phyloP scores from a whole-genome alignment of 2,113 vertebrate genomes.

The Chaetops frenatus region DNA sequence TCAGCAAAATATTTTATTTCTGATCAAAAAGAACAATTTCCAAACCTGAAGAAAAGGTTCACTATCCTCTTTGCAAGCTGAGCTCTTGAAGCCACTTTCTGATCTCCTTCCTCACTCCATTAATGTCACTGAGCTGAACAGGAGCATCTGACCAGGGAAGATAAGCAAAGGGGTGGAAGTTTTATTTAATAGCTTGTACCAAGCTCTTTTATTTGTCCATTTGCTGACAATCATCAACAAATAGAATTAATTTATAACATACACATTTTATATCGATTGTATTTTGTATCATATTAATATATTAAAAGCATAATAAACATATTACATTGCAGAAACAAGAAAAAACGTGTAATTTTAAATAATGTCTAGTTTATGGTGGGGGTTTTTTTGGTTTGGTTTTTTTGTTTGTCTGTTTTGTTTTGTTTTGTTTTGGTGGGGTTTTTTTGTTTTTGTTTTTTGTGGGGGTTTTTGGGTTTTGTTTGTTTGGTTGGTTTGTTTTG shows the following conservation, averaged over 20 bases:
- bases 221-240: not conserved
- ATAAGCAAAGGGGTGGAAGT: not conserved
- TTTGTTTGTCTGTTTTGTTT: not conserved
- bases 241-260: not conserved
- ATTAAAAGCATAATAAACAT: not conserved
- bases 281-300: too few species aligned
- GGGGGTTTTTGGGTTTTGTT: not conserved
- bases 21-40: not conserved
- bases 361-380: not conserved
- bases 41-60: not conserved
- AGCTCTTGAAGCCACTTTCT: not conserved
- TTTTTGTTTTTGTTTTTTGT: not conserved
- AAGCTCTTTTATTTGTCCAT: not conserved
- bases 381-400: not conserved
- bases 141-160: not conserved
- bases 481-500: too few species aligned
- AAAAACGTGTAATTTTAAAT: not conserved
- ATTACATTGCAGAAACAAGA: not conserved
- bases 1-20: not conserved
- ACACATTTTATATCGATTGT: too few species aligned
- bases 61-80: not conserved
- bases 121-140: not conserved
- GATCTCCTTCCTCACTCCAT: rapidly evolving
- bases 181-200: not conserved
- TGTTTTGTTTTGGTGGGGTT: not conserved